Conservation (phyloP, 2,888 invertebrate genomes). For the Epinotia brunnichana region DNA sequence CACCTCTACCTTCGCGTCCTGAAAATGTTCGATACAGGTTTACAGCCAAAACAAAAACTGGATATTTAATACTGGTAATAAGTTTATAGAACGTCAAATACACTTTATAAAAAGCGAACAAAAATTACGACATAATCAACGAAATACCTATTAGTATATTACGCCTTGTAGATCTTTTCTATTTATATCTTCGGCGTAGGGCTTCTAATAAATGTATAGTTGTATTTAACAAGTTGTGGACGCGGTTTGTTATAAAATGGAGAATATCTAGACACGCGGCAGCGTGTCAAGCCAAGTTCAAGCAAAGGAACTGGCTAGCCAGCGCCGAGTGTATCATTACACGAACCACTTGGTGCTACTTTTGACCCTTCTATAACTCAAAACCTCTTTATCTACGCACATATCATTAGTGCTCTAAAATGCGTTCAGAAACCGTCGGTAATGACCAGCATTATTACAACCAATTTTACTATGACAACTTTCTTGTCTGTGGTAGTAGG, state of each 20-base stretch:
- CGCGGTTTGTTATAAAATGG: background rate
- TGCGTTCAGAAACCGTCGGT: too few species aligned
- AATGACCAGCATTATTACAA: too few species aligned
- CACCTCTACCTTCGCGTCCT: constrained; percentile 76
- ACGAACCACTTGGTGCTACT: too few species aligned
- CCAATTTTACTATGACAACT: too few species aligned
- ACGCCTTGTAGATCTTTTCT: background rate
- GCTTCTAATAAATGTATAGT: background rate
- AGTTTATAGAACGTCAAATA: background rate
- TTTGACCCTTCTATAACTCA: too few species aligned
- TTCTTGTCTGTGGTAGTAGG: too few species aligned
- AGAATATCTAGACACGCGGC: too few species aligned
- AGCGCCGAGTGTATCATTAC: too few species aligned
- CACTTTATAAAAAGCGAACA: background rate
- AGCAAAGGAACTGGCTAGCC: too few species aligned
- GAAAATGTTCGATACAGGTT: constrained; percentile 53
- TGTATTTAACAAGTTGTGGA: background rate
- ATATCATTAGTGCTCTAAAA: too few species aligned
- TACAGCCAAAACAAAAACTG: background rate
- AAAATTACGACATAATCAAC: background rate
- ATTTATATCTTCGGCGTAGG: background rate
- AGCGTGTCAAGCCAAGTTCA: too few species aligned
- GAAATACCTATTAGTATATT: background rate
- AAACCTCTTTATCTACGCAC: too few species aligned
- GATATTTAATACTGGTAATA: background rate